Percentiles rank a stretch among this genome's conserved stretches.
Evolutionary conservation across 2,797 vertebrate genomes (phyloP).

Genomic region (Simalia tracyae): DNA sequence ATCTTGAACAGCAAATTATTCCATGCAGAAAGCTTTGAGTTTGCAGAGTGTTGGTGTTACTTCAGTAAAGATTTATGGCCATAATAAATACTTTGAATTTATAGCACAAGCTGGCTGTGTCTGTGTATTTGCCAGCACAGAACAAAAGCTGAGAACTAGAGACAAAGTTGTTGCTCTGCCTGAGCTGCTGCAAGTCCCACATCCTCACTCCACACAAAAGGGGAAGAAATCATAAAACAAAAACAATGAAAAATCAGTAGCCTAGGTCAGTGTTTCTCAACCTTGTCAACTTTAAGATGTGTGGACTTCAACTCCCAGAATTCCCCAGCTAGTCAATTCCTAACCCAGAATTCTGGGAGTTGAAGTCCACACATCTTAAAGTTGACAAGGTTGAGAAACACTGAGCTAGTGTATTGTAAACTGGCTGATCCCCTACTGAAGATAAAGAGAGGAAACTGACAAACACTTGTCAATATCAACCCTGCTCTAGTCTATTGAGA

Average conservation of each 20-base stretch:
- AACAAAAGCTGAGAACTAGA: neutral
- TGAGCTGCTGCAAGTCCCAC: neutral
- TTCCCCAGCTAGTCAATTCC: no score
- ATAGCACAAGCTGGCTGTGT: neutral
- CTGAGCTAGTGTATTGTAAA: neutral
- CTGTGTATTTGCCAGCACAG: neutral
- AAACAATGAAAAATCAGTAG: neutral
- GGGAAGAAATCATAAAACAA: neutral
- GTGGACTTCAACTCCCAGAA: no score
- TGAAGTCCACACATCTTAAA: no score
- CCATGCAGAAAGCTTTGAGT: neutral
- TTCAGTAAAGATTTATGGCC: neutral
- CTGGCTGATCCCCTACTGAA: neutral
- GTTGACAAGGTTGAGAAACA: no score
- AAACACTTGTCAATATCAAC: neutral
- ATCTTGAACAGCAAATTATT: no score
- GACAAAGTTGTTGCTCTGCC: neutral
- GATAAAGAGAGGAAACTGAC: neutral
- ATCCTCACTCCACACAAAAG: neutral
- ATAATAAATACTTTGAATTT: neutral
- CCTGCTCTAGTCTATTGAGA: neutral
- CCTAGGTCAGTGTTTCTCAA: no score
- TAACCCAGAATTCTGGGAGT: no score
- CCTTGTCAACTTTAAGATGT: no score
- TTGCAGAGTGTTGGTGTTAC: neutral